These are phyloP conservation scores for Heliornis fulica DNA, from an alignment of 2,113 vertebrate genomes.

Conservation along the genomic window DNA sequence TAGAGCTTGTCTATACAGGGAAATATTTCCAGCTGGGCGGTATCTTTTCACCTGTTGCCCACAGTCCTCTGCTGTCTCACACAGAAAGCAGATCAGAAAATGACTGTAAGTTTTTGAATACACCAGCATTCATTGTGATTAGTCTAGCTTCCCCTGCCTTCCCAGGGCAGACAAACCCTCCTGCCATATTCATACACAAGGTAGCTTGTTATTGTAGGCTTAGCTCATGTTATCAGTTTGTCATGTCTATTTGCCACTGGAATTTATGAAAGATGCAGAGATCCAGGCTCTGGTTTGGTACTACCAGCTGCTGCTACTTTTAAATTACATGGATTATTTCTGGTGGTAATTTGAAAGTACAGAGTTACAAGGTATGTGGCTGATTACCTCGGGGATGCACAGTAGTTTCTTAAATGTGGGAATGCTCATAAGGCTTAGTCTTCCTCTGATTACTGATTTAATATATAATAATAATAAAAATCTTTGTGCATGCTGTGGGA, in stretches of 20 bases:
- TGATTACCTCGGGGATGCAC: neutral
- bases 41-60: neutral
- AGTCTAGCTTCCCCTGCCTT: neutral
- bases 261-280: neutral
- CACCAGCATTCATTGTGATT: neutral
- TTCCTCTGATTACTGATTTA: neutral
- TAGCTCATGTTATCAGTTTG: neutral
- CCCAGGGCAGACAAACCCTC: neutral
- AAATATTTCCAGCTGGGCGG: neutral
- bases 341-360: neutral
- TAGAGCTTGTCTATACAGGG: neutral
- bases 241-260: neutral
- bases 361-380: rapidly evolving
- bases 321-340: neutral
- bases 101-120: neutral
- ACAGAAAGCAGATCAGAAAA: neutral
- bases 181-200: neutral
- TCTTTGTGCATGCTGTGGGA: rapidly evolving
- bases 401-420: neutral
- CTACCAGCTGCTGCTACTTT: neutral
- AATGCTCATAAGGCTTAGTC: neutral
- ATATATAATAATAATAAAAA: neutral
- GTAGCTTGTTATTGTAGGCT: neutral
- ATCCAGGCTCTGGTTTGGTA: neutral
- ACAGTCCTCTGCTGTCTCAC: neutral